These are phyloP conservation scores for Andrena praecox DNA, from an alignment of 2,888 invertebrate species.

Conservation along the genomic window DNA sequence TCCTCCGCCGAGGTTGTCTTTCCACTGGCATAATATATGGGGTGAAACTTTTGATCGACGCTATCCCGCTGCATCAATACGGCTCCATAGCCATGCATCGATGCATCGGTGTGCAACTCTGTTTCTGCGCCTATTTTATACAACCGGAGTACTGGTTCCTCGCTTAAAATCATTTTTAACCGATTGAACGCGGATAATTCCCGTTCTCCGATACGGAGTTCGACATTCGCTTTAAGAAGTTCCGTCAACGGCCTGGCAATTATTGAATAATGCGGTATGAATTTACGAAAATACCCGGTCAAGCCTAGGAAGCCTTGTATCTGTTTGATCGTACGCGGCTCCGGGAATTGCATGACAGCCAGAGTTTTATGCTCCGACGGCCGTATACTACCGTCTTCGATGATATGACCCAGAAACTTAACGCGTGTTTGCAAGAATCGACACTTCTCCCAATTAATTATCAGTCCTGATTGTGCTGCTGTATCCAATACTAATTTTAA, in stretches of 20 bases:
- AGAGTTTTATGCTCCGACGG: neutral
- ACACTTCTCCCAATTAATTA: slow-evolving; percentile 16
- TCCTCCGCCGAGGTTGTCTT: slow-evolving; percentile 5
- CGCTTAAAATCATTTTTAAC: slow-evolving; percentile 22
- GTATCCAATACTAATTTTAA: slow-evolving; percentile 9
- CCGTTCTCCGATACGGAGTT: slow-evolving; percentile 24
- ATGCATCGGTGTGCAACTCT: slow-evolving; percentile 52
- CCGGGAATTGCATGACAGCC: slow-evolving; percentile 45
- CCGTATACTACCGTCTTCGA: neutral
- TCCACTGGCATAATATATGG: slow-evolving; percentile 13
- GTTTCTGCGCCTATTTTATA: slow-evolving; percentile 37
- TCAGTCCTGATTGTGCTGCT: slow-evolving; percentile 1
- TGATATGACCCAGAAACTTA: neutral
- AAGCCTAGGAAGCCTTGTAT: slow-evolving; percentile 59
- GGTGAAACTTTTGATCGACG: slow-evolving; percentile 35
- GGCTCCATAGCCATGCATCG: slow-evolving; percentile 20
- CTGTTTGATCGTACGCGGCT: slow-evolving; percentile 2
- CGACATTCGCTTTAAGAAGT: neutral
- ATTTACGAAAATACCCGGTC: slow-evolving; percentile 54
- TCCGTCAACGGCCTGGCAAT: slow-evolving; percentile 28
- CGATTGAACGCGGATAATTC: slow-evolving; percentile 23
- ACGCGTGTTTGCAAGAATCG: slow-evolving; percentile 7
- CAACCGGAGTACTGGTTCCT: slow-evolving; percentile 35
- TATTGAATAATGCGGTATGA: slow-evolving; percentile 9
- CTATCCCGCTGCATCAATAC: slow-evolving; percentile 37